Evolutionary conservation across 2,888 invertebrate genomes (phyloP).

Genomic region (Pteria penguin): DNA sequence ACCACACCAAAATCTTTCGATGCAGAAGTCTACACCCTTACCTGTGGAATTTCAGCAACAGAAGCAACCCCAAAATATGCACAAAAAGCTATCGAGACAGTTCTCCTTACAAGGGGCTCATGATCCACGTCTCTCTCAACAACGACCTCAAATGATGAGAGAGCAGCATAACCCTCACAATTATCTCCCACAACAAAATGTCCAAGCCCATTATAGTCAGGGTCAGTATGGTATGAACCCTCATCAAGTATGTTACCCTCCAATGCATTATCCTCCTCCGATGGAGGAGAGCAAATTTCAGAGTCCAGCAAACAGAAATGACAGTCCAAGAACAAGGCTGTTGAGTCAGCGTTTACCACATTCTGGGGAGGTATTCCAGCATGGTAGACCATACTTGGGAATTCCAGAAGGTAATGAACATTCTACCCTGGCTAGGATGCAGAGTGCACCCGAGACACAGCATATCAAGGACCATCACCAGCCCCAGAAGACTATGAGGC

Average conservation of each 20-base stretch:
- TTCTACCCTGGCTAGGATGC: conserved; percentile 57
- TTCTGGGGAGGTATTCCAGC: neutral
- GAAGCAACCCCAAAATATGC: conserved; percentile 80
- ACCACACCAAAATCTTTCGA: conserved; percentile 33
- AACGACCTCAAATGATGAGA: conserved; percentile 39
- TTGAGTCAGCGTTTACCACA: neutral
- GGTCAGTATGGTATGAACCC: neutral
- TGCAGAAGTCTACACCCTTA: conserved; percentile 39
- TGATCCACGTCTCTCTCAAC: conserved; percentile 85
- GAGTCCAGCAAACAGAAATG: conserved; percentile 40
- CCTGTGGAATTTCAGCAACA: conserved; percentile 7
- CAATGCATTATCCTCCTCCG: neutral
- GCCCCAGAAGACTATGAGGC: conserved; percentile 51
- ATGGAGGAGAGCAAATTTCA: neutral
- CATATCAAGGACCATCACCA: conserved; percentile 51
- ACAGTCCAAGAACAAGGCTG: neutral
- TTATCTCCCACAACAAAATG: neutral
- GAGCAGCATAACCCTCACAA: neutral
- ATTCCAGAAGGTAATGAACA: conserved; percentile 39
- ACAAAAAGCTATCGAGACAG: conserved; percentile 89
- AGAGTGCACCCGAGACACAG: conserved; percentile 65
- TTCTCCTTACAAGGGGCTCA: conserved; percentile 90
- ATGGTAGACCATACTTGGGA: neutral
- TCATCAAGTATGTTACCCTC: neutral
- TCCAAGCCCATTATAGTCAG: neutral